phyloP scores from a whole-genome alignment of 2,797 vertebrate species.

The Amniataba percoides region DNA sequence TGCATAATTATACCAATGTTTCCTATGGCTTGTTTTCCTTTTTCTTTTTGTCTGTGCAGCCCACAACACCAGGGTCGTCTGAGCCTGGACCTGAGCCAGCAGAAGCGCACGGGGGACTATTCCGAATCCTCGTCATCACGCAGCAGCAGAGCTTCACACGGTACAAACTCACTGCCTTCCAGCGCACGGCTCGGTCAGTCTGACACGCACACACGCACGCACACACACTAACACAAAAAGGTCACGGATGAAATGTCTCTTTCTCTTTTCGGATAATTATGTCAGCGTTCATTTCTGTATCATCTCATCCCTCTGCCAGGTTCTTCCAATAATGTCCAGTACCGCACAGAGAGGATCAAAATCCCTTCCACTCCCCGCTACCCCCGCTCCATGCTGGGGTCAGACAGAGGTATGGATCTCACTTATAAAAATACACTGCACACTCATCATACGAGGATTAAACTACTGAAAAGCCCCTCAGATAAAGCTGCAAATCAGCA shows the following conservation, averaged over 20 bases:
- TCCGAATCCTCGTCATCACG: conserved; percentile 90
- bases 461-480: background rate
- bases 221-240: conserved; percentile 23
- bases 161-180: conserved; percentile 96
- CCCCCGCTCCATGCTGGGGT: conserved; percentile 92
- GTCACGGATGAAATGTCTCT: conserved; percentile 19
- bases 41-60: conserved; percentile 71
- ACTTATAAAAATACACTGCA: background rate
- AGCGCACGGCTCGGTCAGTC: conserved; percentile 94
- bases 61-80: conserved; percentile 94
- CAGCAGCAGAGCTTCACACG: conserved; percentile 91
- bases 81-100: conserved; percentile 96
- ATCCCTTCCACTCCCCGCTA: conserved; percentile 95
- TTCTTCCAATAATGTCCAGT: conserved; percentile 93
- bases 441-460: background rate
- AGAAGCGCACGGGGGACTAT: conserved; percentile 81
- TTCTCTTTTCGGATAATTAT: conserved; percentile 16
- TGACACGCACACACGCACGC: conserved; percentile 59
- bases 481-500: conserved; percentile 11
- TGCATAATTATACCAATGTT: background rate
- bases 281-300: conserved; percentile 28
- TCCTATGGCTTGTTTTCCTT: conserved; percentile 1
- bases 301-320: conserved; percentile 78
- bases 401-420: conserved; percentile 90
- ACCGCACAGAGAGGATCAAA: conserved; percentile 97